Evolutionary conservation across 2,888 invertebrate species (phyloP), one percentile per base, ranked within the genome.

Genomic region (Volucella zonaria): DNA sequence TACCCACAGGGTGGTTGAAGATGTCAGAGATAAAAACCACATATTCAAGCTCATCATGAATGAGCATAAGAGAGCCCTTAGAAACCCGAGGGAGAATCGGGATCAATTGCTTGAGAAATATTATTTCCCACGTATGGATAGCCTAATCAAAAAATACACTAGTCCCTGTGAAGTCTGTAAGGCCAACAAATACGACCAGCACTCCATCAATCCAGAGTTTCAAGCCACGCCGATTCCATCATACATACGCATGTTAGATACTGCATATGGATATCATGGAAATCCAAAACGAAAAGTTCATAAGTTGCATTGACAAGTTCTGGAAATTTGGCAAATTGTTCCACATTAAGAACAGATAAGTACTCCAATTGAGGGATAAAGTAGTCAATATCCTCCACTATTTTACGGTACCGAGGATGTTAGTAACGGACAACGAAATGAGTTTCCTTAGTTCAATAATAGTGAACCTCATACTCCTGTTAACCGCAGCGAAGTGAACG

Each of bases 101-200:
- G 64, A 64, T 15, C 51, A 64, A 49, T 2, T 64, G 15, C 64
- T 64, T 0, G 64, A 64, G 8, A 43, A 47, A 12, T 40, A 64
- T 51, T 64, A 40, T 40, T 49, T 51, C 64, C 47, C 49, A 1
- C 6, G 49, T 1, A 64, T 64, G 49, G 38, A 64, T 12, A 64
- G 47, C 3, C n/a, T n/a, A n/a, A n/a, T n/a, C n/a, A n/a, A n/a
- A 18, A 14, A 40, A 15, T 40, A 58, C 15, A n/a, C 58, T 1
- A 58, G 6, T 4, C 11, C 62, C 4, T 62, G 49, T 11, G 38
- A 64, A 8, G 18, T 58, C 40, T 40, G 58, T 2, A 38, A 40
- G n/a, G 31, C 4, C 10, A 58, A 58, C 15, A 58, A 58, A 10
- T 58, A 58, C 15, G 42, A 42, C 11, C 42, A 42, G 15, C 38